These are phyloP conservation scores for Grallaria varia DNA, from an alignment of 2,113 vertebrate genomes.

Conservation along the genomic window DNA sequence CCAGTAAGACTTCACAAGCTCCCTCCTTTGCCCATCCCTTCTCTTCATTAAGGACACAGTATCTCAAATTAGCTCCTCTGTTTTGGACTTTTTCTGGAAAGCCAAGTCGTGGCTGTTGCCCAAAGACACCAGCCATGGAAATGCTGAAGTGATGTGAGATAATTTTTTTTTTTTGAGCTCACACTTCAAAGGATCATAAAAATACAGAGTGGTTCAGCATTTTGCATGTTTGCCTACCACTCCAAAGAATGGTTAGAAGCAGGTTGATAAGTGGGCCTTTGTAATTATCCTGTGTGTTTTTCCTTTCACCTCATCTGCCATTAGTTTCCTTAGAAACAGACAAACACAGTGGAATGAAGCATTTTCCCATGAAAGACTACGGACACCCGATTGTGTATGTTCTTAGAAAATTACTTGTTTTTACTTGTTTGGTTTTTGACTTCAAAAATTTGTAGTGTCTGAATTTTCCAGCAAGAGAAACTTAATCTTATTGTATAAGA, in stretches of 20 bases:
- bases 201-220: background rate
- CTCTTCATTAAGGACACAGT: background rate
- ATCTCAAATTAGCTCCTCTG: background rate
- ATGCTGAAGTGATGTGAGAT: background rate
- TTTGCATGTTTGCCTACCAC: slow-evolving; percentile 52
- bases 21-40: background rate
- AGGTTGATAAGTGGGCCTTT: slow-evolving; percentile 9
- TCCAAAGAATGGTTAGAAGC: slow-evolving; percentile 29
- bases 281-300: slow-evolving; percentile 27
- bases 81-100: background rate
- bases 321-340: slow-evolving; percentile 11
- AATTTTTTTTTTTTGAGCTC: slow-evolving; percentile 3
- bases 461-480: slow-evolving; percentile 47
- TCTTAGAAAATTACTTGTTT: slow-evolving; percentile 32
- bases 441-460: slow-evolving; percentile 21
- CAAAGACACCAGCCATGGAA: background rate
- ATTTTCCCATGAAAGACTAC: slow-evolving; percentile 39
- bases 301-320: slow-evolving; percentile 13
- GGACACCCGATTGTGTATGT: background rate
- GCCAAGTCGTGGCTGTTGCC: background rate
- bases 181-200: slow-evolving; percentile 42
- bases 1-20: background rate
- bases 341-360: background rate
- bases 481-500: slow-evolving; percentile 2
- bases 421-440: slow-evolving; percentile 40